Evolutionary conservation across 1,140 invertebrate genomes (phyloP), one percentile per base, ranked within the genome.

Genomic region (Diorhabda elongata): DNA sequence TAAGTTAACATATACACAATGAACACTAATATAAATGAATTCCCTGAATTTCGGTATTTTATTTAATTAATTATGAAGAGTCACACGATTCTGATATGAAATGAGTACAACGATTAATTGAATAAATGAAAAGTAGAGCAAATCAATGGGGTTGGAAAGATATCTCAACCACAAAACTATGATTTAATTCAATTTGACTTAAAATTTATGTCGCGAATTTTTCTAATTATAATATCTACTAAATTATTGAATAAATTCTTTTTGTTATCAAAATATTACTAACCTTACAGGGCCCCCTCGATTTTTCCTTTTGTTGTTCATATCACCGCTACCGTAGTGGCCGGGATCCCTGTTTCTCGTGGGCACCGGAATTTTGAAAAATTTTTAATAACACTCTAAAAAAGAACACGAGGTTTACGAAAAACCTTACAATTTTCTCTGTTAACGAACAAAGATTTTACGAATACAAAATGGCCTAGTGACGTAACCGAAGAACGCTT

Each of bases 281-380:
- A 73, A 80, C 84, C 85, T 84, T 79, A 83, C 81, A 78, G 84
- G 82, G 75, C 82, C 83, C 82, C 84, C 84, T 76, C 85, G 83
- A 80, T 82, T 85, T 84, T 86, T 86, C 74, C 84, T 82, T 79
- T 85, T 84, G 74, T 83, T 85, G 77, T 85, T 86, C 84, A 85
- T 85, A 75, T 83, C 83, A 80, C 82, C 83, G 76, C 80, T 83
- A 83, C 76, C 84, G 81, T 82, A 81, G 75, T 82, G 82, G 81
- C 82, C 84, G 83, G 84, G 84, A 84, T 85, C 84, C 82, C 81
- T 83, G 81, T 83, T 85, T 80, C 83, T 83, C 84, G 85, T 86
- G 79, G 85, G 85, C 83, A 86, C 85, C 84, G 84, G 86, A 86
- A 87, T 86, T 85, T 87, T 87, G 85, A 85, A 70, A 62, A 73